These are phyloP conservation scores for Enoplosus armatus DNA, from an alignment of 2,797 vertebrate genomes.

Conservation along the genomic window DNA sequence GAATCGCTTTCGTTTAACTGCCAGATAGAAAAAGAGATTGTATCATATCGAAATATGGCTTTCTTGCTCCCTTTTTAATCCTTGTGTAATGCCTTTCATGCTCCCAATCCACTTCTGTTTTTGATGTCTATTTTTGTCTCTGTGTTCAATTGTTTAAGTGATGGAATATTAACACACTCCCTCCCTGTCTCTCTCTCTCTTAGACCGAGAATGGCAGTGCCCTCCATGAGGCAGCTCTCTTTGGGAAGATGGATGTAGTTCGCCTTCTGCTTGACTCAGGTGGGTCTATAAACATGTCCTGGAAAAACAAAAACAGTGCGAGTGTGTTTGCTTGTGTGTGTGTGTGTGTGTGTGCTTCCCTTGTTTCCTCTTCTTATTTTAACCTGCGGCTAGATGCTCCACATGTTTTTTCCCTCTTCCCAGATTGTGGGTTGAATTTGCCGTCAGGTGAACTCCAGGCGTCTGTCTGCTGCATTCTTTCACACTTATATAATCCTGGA, in stretches of 20 bases:
- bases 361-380: constrained; percentile 13
- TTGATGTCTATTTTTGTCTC: constrained; percentile 43
- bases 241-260: constrained; percentile 97
- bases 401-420: not conserved
- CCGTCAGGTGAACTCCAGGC: constrained; percentile 36
- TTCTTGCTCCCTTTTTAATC: constrained; percentile 30
- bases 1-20: constrained; percentile 31
- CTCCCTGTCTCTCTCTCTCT: constrained; percentile 27
- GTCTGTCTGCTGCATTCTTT: constrained; percentile 21
- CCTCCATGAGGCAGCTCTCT: constrained; percentile 95
- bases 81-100: constrained; percentile 17
- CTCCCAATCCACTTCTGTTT: constrained; percentile 9
- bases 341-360: not conserved
- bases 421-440: constrained; percentile 13
- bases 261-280: constrained; percentile 95
- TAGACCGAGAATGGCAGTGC: constrained; percentile 98
- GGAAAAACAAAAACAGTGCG: constrained; percentile 3
- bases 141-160: constrained; percentile 46
- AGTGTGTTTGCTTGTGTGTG: constrained; percentile 16
- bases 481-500: not conserved
- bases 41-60: constrained; percentile 36
- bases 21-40: not conserved
- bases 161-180: constrained; percentile 44
- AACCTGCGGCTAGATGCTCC: constrained; percentile 20
- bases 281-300: constrained; percentile 75